Percentiles rank a stretch among this genome's conserved stretches.
Evolutionary conservation across 2,888 invertebrate genomes (phyloP).

Genomic region (Hydrotaea diabolus): DNA sequence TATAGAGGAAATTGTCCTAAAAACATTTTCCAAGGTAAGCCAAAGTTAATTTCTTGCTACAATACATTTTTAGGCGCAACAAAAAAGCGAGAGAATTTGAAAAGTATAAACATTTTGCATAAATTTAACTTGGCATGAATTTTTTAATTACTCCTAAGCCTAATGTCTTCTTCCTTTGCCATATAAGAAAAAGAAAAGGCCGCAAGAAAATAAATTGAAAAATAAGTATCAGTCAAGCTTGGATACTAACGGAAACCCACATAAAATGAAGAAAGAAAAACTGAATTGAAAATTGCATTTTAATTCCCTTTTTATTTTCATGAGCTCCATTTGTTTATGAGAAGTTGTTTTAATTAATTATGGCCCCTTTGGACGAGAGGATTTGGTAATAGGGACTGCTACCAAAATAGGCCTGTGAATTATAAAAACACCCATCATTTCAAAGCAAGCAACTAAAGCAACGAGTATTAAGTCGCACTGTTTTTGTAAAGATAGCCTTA

Average conservation of each 20-base stretch:
- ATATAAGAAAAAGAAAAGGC: constrained; percentile 2
- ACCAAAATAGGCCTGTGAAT: too few relatives aligned
- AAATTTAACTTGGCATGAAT: constrained; percentile 34
- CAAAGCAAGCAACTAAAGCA: too few relatives aligned
- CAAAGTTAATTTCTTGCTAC: too few relatives aligned
- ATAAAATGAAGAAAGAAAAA: not conserved
- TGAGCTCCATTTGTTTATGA: constrained; percentile 49
- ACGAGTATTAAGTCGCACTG: too few relatives aligned
- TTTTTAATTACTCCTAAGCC: constrained; percentile 43
- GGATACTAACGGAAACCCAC: not conserved
- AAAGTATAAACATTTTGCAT: not conserved
- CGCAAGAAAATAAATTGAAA: not conserved
- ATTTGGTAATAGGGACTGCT: too few relatives aligned
- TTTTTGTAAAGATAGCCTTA: too few relatives aligned
- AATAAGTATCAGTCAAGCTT: constrained; percentile 30
- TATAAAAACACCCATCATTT: too few relatives aligned
- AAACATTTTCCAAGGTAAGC: too few relatives aligned
- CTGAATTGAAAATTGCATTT: constrained; percentile 66
- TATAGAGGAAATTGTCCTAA: too few relatives aligned
- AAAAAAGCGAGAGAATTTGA: not conserved
- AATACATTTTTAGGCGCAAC: too few relatives aligned
- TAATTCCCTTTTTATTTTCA: constrained; percentile 66
- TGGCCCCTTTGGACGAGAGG: too few relatives aligned
- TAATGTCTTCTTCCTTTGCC: not conserved
- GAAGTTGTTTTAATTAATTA: not conserved